Conservation (phyloP, 2,113 vertebrate genomes). For the Erythrolamprus reginae region DNA sequence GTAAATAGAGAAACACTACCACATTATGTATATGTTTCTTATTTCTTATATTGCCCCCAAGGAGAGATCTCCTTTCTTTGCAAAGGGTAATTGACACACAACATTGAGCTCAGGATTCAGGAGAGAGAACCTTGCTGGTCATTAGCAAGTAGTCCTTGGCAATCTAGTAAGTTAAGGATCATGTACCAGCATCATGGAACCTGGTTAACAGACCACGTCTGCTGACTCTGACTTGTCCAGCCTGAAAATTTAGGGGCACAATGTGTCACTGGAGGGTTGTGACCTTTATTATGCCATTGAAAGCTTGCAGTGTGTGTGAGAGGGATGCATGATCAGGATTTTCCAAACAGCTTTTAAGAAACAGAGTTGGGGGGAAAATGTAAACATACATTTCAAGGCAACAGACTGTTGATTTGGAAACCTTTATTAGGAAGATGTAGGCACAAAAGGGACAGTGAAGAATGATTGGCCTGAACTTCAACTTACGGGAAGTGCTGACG, state of each 20-base stretch:
- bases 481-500: slow-evolving; percentile 84
- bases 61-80: slow-evolving; percentile 62
- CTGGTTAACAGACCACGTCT: slow-evolving; percentile 27
- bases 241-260: slow-evolving; percentile 26
- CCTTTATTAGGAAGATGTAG: slow-evolving; percentile 69
- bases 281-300: neutral
- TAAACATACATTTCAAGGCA: slow-evolving; percentile 35
- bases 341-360: slow-evolving; percentile 45
- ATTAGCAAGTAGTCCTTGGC: slow-evolving; percentile 46
- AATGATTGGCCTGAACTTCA: slow-evolving; percentile 95
- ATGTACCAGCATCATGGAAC: slow-evolving; percentile 46
- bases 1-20: neutral
- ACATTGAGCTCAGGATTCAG: slow-evolving; percentile 50
- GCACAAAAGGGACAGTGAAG: slow-evolving; percentile 63
- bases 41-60: slow-evolving; percentile 38
- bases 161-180: slow-evolving; percentile 31
- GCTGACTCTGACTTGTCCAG: slow-evolving; percentile 15
- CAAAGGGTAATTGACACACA: slow-evolving; percentile 73
- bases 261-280: slow-evolving; percentile 47
- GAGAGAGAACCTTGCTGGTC: slow-evolving; percentile 55
- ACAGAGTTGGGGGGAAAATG: slow-evolving; percentile 55
- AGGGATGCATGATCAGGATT: slow-evolving; percentile 45
- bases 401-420: slow-evolving; percentile 53
- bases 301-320: slow-evolving; percentile 44
- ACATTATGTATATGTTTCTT: neutral